Conservation (phyloP, 1,140 invertebrate species). For the Heliconius nattereri region DNA sequence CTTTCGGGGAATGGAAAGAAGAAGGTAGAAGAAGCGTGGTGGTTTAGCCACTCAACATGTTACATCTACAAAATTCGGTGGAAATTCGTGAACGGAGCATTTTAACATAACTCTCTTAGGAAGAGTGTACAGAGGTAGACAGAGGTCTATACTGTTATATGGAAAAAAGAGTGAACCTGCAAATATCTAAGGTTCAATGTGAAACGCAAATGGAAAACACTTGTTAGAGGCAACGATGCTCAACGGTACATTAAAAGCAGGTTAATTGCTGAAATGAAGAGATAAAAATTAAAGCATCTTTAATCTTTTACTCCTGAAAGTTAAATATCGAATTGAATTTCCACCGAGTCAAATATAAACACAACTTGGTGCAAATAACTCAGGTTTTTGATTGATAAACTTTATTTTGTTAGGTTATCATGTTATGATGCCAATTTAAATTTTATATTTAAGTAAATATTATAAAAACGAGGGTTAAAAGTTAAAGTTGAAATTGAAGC, state of each 20-base stretch:
- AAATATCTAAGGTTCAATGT: neutral
- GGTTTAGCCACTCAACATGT: neutral
- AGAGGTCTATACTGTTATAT: neutral
- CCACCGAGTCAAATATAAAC: conserved; percentile 28
- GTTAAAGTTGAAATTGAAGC: too few relatives aligned
- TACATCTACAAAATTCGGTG: too few relatives aligned
- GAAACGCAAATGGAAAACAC: neutral
- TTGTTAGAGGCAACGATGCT: neutral
- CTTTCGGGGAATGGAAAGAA: too few relatives aligned
- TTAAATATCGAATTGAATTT: conserved; percentile 25
- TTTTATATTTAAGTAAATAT: too few relatives aligned
- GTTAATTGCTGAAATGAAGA: conserved; percentile 48
- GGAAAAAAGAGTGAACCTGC: neutral
- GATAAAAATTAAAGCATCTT: conserved; percentile 46
- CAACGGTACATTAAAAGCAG: conserved; percentile 14
- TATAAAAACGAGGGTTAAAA: too few relatives aligned
- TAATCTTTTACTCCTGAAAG: conserved; percentile 6
- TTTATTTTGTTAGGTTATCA: neutral
- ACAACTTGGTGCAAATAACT: neutral
- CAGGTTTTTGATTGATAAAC: neutral
- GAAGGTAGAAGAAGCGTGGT: too few relatives aligned
- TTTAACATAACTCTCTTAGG: neutral
- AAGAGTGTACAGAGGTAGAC: too few relatives aligned
- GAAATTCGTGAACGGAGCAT: neutral
- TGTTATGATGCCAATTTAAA: neutral